phyloP scores from a whole-genome alignment of 1,140 invertebrate genomes.

The Zelostemma sp. region DNA sequence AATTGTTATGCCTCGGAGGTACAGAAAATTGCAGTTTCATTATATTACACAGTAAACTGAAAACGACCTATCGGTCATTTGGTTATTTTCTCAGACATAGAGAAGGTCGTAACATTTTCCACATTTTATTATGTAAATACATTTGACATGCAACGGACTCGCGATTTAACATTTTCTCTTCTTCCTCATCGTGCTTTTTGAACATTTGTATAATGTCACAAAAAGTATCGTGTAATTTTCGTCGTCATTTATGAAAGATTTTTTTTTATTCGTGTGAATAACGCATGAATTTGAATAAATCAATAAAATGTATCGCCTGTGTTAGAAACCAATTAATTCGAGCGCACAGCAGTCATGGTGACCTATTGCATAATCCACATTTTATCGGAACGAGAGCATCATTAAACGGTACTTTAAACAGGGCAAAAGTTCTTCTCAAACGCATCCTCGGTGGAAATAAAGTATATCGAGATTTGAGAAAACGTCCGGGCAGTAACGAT shows the following conservation, averaged over 20 bases:
- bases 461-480: background rate
- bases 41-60: background rate
- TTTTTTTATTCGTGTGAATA: too few relatives aligned
- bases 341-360: background rate
- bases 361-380: conserved; percentile 5
- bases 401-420: background rate
- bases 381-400: conserved; percentile 5
- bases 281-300: background rate
- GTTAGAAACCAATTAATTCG: background rate
- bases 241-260: too few relatives aligned
- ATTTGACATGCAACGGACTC: background rate
- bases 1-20: background rate
- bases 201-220: too few relatives aligned
- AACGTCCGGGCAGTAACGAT: background rate
- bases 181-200: too few relatives aligned
- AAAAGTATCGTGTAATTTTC: too few relatives aligned
- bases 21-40: background rate
- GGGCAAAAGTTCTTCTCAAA: background rate
- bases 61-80: background rate
- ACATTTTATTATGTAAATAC: conserved; percentile 3
- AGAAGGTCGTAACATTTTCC: conserved; percentile 7
- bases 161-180: background rate
- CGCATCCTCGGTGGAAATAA: background rate
- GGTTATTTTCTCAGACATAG: background rate
- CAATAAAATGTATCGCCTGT: background rate